Base-by-base conservation (phyloP, 2,113 vertebrate species). In the Pachypanchax playfairii region DNA sequence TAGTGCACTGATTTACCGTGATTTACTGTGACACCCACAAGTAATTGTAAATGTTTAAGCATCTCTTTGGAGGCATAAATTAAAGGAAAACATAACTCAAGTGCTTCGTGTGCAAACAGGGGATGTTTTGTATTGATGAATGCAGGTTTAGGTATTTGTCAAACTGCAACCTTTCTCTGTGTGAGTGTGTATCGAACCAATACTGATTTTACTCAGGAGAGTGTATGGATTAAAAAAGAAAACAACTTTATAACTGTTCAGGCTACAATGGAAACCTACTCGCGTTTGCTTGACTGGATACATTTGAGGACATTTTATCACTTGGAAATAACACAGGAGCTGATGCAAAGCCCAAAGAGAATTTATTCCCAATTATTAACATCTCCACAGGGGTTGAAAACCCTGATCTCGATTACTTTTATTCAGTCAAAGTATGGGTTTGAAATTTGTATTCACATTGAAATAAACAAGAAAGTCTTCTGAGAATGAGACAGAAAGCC, bases 11-110 rank as follows among this genome's bases (percentile, higher is more conserved):
- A 85, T 88, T 85, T 84, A 71, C 65, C 10, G 29, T 84, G 83
- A 89, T 85, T 87, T 80, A 86, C 73, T 65, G 55, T 62, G 80
- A 82, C 82, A 56, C 61, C 77, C 7, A 54, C 75, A 56, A 84
- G 74, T 86, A 86, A 85, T 84, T 84, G 82, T 85, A 79, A 84
- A 85, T 80, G 79, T 87, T 84, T 84, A 81, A 44, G 51, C 59
- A 38, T 72, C 77, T 79, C 77, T 73, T 70, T 73, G 75, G 84
- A 83, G 63, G 73, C 65, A 77, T 79, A 80, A 83, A 87, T 83
- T 77, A 85, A 83, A 81, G 54, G 38, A 50, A 77, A 78, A 76
- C 75, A 79, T 79, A 77, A 83, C 68, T 84, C 77, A 79, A 68
- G 68, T 61, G 56, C 42, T 24, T 20, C 52, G 71, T 65, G 57